Evolutionary conservation across 1,140 invertebrate genomes (phyloP).

Genomic region (Pogonomyrmex californicus): DNA sequence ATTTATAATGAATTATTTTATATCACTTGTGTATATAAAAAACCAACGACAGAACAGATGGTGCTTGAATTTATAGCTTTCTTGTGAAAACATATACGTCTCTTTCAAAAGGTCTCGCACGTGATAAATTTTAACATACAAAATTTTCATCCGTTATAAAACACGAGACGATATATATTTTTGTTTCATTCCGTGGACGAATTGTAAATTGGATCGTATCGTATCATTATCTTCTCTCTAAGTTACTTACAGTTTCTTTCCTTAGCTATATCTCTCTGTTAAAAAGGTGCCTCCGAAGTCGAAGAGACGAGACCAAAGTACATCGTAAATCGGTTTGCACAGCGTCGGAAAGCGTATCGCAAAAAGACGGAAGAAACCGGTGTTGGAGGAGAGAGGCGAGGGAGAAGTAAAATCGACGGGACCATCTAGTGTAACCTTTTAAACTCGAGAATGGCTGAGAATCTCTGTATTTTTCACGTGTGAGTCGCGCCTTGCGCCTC

Average conservation of each 20-base stretch:
- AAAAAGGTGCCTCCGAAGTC: not conserved
- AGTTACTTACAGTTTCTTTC: constrained; percentile 1
- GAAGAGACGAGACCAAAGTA: not conserved
- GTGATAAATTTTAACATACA: not conserved
- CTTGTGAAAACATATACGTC: not conserved
- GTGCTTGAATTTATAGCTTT: not conserved
- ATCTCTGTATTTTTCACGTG: constrained; percentile 51
- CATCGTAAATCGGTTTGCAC: constrained; percentile 44
- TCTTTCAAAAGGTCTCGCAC: not conserved
- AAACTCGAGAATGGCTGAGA: constrained; percentile 52
- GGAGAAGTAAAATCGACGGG: constrained; percentile 5
- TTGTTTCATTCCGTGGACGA: not conserved
- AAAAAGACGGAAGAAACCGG: not conserved
- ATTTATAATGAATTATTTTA: constrained; percentile 20
- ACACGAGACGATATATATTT: not conserved
- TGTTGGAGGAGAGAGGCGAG: not conserved
- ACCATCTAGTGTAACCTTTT: constrained; percentile 48
- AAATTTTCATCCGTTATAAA: not conserved
- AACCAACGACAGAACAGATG: not conserved
- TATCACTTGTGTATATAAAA: not conserved
- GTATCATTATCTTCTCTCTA: not conserved
- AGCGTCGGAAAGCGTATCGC: constrained; percentile 18
- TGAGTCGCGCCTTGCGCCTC: not conserved
- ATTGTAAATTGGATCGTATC: constrained; percentile 18
- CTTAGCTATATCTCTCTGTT: constrained; percentile 35